phyloP scores from a whole-genome alignment of 2,888 invertebrate species.

The Melieria crassipennis region DNA sequence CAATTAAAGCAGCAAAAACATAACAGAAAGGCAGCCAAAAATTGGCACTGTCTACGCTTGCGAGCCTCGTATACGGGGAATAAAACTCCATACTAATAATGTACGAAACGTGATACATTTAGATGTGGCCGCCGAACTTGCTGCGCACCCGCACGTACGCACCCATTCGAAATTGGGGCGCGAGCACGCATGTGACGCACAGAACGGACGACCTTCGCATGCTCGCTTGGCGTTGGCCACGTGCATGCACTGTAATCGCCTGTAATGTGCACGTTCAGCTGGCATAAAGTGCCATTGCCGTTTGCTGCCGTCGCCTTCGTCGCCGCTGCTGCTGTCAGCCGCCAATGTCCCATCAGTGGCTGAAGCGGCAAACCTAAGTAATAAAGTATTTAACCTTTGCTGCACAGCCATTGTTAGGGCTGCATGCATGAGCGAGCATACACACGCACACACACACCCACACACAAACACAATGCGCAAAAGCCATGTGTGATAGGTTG shows the following conservation, averaged over 20 bases:
- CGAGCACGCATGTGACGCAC: no score
- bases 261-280: slow-evolving; percentile 8
- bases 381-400: slow-evolving; percentile 13
- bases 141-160: background rate
- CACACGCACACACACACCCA: background rate
- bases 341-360: no score
- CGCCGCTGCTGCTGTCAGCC: no score
- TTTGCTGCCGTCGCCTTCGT: no score
- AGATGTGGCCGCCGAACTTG: slow-evolving; percentile 1
- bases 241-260: no score
- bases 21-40: no score
- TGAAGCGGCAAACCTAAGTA: background rate
- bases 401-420: slow-evolving; percentile 7
- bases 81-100: slow-evolving; percentile 24
- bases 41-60: no score
- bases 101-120: slow-evolving; percentile 27
- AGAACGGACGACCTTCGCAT: no score
- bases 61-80: no score
- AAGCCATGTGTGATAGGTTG: background rate
- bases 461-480: background rate
- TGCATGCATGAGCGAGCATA: background rate
- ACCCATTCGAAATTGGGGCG: no score
- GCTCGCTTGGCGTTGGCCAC: no score
- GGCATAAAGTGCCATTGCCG: background rate
- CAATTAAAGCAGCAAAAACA: no score